Evolutionary conservation across 2,888 invertebrate species (phyloP).

Genomic region (Aphidius colemani): DNA sequence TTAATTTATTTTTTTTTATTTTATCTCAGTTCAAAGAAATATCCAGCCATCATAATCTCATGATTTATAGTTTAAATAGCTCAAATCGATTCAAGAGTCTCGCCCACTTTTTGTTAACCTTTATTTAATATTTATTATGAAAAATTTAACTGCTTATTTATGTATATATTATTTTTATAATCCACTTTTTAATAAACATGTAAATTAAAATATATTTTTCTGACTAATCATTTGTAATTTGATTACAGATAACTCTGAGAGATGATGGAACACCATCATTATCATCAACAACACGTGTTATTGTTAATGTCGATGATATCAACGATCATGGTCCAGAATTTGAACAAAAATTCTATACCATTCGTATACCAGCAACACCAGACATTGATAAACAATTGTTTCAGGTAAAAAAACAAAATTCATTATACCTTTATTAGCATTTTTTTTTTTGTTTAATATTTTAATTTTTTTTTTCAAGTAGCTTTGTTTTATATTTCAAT

Average conservation of each 20-base stretch:
- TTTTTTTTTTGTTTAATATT: conserved; percentile 4
- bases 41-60: too few relatives aligned
- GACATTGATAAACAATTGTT: conserved; percentile 64
- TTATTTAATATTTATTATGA: too few relatives aligned
- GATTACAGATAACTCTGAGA: conserved; percentile 68
- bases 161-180: background rate
- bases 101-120: too few relatives aligned
- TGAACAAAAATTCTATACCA: conserved; percentile 80
- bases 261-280: conserved; percentile 78
- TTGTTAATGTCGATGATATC: conserved; percentile 79
- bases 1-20: too few relatives aligned
- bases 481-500: background rate
- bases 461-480: background rate
- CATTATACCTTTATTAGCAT: background rate
- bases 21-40: too few relatives aligned
- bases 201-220: too few relatives aligned
- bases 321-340: conserved; percentile 90
- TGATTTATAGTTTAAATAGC: too few relatives aligned
- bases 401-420: conserved; percentile 62
- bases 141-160: too few relatives aligned
- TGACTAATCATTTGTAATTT: background rate
- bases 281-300: conserved; percentile 79
- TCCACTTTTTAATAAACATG: background rate
- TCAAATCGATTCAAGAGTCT: too few relatives aligned
- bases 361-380: conserved; percentile 72